These are phyloP conservation scores for Mormoops blainvillei DNA, from an alignment of 2,113 vertebrate species.

Conservation along the genomic window DNA sequence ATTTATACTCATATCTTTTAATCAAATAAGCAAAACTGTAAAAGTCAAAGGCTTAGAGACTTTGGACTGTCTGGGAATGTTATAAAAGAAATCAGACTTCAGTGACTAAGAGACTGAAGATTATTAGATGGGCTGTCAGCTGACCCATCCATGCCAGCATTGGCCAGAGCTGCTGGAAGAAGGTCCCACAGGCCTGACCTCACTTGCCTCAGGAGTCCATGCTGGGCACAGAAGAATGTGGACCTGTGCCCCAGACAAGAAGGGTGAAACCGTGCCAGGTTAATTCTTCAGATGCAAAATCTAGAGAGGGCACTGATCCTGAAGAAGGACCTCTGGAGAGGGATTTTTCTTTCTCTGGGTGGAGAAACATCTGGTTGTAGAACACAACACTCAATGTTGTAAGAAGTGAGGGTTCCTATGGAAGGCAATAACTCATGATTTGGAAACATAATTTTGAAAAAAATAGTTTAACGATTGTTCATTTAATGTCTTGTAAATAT, in stretches of 20 bases:
- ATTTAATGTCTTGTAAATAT: constrained; percentile 73
- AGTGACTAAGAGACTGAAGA: background rate
- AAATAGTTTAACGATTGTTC: constrained; percentile 63
- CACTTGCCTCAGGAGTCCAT: accelerated
- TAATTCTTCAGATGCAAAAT: background rate
- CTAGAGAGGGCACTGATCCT: background rate
- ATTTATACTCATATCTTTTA: constrained; percentile 13
- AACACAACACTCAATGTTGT: background rate
- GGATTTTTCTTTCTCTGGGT: background rate
- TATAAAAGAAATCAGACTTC: background rate
- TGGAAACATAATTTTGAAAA: background rate
- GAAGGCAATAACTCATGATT: background rate
- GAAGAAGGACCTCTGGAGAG: background rate
- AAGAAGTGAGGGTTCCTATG: background rate
- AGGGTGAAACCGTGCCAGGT: background rate
- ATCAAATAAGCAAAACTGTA: constrained; percentile 16
- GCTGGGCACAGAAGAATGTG: accelerated
- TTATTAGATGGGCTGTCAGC: background rate
- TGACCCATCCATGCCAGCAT: accelerated
- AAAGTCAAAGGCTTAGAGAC: background rate
- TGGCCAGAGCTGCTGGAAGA: accelerated
- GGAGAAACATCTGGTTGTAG: background rate
- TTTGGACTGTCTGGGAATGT: background rate
- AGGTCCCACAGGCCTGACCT: accelerated
- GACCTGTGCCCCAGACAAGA: background rate